These are phyloP conservation scores for Mus spicilegus DNA, from an alignment of 2,113 vertebrate species.

Conservation along the genomic window DNA sequence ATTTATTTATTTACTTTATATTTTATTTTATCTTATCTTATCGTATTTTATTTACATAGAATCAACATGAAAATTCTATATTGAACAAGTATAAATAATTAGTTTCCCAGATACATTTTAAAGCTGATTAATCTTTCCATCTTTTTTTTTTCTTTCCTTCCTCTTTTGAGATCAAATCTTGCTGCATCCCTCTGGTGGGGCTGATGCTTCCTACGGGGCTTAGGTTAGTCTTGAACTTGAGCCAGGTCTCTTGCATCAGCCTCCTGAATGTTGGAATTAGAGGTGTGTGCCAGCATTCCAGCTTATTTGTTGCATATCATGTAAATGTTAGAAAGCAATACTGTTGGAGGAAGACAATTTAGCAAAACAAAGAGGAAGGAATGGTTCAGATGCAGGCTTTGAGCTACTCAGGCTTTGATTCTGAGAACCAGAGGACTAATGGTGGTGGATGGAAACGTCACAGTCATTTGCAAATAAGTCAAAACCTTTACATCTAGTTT, in stretches of 20 bases:
- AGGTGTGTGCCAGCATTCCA: not conserved
- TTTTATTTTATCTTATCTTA: too few species aligned
- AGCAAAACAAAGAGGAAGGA: slow-evolving; percentile 13
- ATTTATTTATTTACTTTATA: not conserved
- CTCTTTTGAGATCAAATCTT: not conserved
- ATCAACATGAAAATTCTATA: not conserved
- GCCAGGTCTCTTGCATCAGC: not conserved
- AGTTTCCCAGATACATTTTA: not conserved
- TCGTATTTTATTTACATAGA: not conserved
- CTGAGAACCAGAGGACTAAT: not conserved
- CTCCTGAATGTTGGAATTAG: not conserved
- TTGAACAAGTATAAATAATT: not conserved
- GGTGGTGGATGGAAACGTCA: not conserved
- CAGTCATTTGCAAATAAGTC: not conserved
- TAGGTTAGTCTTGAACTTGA: not conserved
- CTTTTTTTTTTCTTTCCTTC: too few species aligned
- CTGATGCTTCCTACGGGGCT: not conserved
- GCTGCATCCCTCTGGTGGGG: not conserved
- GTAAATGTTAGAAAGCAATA: not conserved
- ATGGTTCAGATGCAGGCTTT: not conserved
- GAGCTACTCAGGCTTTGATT: not conserved
- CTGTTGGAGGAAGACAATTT: not conserved
- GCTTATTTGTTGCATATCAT: not conserved
- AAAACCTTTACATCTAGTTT: not conserved
- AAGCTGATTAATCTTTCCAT: not conserved